Base-by-base conservation (phyloP, 2,113 vertebrate genomes). In the Dryoscopus gambensis region DNA sequence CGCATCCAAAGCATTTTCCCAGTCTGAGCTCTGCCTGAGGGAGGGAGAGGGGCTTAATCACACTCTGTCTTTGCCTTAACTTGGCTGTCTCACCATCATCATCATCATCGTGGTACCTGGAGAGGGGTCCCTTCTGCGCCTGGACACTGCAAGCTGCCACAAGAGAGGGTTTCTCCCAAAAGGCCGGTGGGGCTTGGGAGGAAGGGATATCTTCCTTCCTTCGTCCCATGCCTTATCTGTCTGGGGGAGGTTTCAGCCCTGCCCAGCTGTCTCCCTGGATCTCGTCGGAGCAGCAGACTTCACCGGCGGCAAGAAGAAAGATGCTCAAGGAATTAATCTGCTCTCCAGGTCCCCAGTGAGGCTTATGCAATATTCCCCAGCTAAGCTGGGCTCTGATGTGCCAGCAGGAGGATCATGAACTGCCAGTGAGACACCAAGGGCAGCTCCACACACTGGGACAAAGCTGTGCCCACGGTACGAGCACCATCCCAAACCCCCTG, bases 1-100 rank as follows among this genome's bases (percentile, higher is more conserved):
- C 56, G 70, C 62, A 97, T 97, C 92, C 97, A 97, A 95, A 97
- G 96, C 89, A 27, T 95, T 95, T 85, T 62, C 15, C 62, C 93
- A 90, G 86, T 33, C 87, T 94, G 87, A 92, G 94, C 69, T 60
- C 93, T 89, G 79, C 94, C 92, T 89, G 95, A 92, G 59, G 57
- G 63, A 79, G 59, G 81, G 46, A 64, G n/a, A 27, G 25, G 24
- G 40, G 49, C 69, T 89, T 74, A 56, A 69, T 37, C 33, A 7
- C 40, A 11, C 53, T 53, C 62, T 42, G 55, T 49, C 65, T 71
- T 70, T 46, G 49, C 74, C 76, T 92, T 87, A 39, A 88, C 68
- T 64, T 71, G 31, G 17, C 64, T 47, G 21, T 15, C 57, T 79
- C 52, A 80, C 44, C 53, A 33, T 11, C 52, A 11, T 23, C 64